Percentiles rank a stretch among this genome's conserved stretches.
These are phyloP conservation scores for Zaprionus ghesquierei DNA, from an alignment of 1,140 invertebrate genomes.

Conservation along the genomic window DNA sequence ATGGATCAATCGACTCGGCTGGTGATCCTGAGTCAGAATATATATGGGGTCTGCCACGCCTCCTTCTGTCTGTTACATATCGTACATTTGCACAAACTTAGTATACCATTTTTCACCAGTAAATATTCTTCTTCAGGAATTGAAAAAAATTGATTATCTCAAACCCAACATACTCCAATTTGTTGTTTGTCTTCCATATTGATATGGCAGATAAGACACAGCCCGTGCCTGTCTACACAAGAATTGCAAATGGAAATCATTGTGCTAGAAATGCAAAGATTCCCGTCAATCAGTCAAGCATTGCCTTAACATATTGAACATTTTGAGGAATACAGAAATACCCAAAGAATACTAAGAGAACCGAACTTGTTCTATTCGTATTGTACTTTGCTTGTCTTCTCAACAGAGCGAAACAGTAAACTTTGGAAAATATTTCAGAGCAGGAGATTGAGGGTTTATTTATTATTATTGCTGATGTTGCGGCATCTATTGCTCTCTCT, in stretches of 20 bases:
- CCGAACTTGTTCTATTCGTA: too few relatives aligned
- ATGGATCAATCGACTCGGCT: too few relatives aligned
- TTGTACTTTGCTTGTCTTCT: background rate
- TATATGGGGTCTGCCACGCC: too few relatives aligned
- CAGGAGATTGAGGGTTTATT: slow-evolving; percentile 31
- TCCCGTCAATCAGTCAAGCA: slow-evolving; percentile 21
- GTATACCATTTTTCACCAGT: too few relatives aligned
- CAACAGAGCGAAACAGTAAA: slow-evolving; percentile 37
- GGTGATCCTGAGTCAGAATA: too few relatives aligned
- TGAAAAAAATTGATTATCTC: too few relatives aligned
- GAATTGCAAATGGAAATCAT: slow-evolving; percentile 55
- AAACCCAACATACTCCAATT: too few relatives aligned
- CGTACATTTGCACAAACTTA: too few relatives aligned
- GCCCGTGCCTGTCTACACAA: background rate
- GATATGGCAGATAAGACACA: slow-evolving; percentile 2
- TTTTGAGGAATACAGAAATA: background rate
- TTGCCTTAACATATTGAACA: slow-evolving; percentile 17
- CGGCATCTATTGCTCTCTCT: background rate
- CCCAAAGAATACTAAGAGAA: background rate
- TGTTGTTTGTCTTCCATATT: background rate
- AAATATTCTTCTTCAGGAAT: too few relatives aligned
- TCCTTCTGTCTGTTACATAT: too few relatives aligned
- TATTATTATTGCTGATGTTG: slow-evolving; percentile 11
- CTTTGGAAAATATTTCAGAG: slow-evolving; percentile 21
- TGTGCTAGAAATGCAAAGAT: slow-evolving; percentile 14